Evolutionary conservation across 2,888 invertebrate species (phyloP), one percentile per base, ranked within the genome.

Genomic region (Aricia artaxerxes): DNA sequence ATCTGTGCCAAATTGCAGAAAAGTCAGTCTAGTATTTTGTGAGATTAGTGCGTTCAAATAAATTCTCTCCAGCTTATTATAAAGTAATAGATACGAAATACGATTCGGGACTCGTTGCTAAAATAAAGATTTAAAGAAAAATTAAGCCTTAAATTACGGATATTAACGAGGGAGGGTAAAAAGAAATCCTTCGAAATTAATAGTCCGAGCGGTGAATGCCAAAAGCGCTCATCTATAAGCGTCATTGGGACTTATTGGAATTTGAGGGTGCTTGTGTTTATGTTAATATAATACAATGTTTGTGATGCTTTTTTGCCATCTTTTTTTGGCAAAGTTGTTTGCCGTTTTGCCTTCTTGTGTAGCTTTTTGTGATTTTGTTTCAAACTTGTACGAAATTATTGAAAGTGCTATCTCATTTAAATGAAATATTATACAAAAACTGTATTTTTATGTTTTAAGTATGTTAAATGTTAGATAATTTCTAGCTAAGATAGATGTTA

Each of bases 161-260:
- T 35, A 75, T 24, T 76, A 53, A 31, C 76, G 57, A 35, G 76
- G 57, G 57, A 16, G 53, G 11, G 53, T 57, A 6, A 75, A 76
- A 76, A 76, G 76, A 57, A 76, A 76, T 76, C 53, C 31, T 53
- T 57, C 2, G 24, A 57, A 57, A 76, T 76, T 57, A 76, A 76
- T 57, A 76, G 53, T 35, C 76, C 35, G 35, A 53, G 76, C 9
- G 76, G 35, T 7, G 57, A 35, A 16, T 16, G 53, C 6, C 49
- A 76, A 53, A 6, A 35, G 35, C 35, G 57, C 35, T 31, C 16
- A 57, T 76, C 35, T 57, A 53, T 13, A 31, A 11, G 31, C 16
- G 49, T 35, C 57, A 6, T 5, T 24, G 49, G 11, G 31, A 11
- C 31, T 31, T 31, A 53, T 53, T 35, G 5, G 16, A n/a, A 49